phyloP scores from a whole-genome alignment of 2,888 invertebrate species.

The Lasioglossum lativentre region DNA sequence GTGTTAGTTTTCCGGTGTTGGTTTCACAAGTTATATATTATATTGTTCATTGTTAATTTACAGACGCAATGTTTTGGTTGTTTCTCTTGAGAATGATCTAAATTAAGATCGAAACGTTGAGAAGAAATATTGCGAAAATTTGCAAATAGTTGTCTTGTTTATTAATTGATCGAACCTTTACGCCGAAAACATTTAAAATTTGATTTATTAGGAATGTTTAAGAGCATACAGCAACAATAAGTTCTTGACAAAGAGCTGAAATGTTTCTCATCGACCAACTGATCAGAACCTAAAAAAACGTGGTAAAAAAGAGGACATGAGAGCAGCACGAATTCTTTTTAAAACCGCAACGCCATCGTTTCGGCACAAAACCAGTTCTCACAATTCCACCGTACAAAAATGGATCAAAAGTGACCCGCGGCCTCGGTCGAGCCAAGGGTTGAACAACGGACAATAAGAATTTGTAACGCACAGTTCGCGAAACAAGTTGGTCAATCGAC shows the following conservation, averaged over 20 bases:
- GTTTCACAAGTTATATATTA: no score
- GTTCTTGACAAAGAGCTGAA: neutral
- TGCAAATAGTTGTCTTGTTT: no score
- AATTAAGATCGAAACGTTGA: no score
- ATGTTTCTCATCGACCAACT: neutral
- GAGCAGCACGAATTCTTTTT: neutral
- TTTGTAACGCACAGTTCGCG: neutral
- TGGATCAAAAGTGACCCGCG: neutral
- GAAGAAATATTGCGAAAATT: no score
- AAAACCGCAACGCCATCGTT: neutral
- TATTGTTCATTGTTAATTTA: no score
- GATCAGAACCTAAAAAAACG: neutral
- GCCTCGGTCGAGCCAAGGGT: neutral
- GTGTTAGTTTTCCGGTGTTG: no score
- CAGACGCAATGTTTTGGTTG: no score
- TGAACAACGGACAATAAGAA: slow-evolving; percentile 5
- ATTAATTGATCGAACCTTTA: no score
- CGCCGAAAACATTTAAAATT: no score
- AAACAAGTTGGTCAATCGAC: slow-evolving; percentile 8
- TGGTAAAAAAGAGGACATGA: no score
- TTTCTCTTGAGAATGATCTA: no score
- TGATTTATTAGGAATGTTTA: no score
- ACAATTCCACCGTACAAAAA: neutral
- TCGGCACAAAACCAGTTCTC: neutral
- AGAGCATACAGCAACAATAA: neutral